phyloP scores from a whole-genome alignment of 2,888 invertebrate genomes.

The Cantharis lateralis region DNA sequence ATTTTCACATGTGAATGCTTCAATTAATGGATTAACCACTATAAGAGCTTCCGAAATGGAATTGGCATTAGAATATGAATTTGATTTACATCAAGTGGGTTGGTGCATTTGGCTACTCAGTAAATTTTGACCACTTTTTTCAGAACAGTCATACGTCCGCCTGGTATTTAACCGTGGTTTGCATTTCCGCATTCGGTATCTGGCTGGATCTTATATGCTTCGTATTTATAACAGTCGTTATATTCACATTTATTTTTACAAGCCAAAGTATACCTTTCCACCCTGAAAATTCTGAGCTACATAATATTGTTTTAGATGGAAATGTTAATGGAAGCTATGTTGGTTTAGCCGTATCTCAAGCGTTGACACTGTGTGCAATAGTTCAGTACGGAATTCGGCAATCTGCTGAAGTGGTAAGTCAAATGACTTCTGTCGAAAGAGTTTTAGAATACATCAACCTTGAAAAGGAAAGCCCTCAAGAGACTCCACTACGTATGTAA shows the following conservation, averaged over 20 bases:
- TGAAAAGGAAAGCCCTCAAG: conserved; percentile 56
- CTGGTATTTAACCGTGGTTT: conserved; percentile 68
- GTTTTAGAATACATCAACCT: conserved; percentile 63
- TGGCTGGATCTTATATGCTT: conserved; percentile 75
- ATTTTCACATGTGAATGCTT: conserved; percentile 83
- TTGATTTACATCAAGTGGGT: conserved; percentile 65
- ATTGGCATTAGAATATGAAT: conserved; percentile 66
- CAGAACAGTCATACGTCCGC: conserved; percentile 73
- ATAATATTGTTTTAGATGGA: conserved; percentile 6
- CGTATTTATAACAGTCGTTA: conserved; percentile 67
- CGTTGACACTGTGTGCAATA: conserved; percentile 52
- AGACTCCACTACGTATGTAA: conserved; percentile 50
- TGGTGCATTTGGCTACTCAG: background rate
- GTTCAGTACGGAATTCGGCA: conserved; percentile 66
- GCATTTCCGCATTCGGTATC: conserved; percentile 72
- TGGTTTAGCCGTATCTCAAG: conserved; percentile 57
- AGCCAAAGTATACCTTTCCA: conserved; percentile 59
- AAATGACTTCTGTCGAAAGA: conserved; percentile 46
- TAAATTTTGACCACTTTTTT: background rate
- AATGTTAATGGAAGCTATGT: conserved; percentile 51
- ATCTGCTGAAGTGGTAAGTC: conserved; percentile 63
- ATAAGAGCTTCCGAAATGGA: conserved; percentile 78
- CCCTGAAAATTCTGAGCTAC: background rate
- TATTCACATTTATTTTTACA: conserved; percentile 65
- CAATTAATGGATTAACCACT: conserved; percentile 80